Conservation (phyloP, 1,140 invertebrate species). For the Bombus waltoni region DNA sequence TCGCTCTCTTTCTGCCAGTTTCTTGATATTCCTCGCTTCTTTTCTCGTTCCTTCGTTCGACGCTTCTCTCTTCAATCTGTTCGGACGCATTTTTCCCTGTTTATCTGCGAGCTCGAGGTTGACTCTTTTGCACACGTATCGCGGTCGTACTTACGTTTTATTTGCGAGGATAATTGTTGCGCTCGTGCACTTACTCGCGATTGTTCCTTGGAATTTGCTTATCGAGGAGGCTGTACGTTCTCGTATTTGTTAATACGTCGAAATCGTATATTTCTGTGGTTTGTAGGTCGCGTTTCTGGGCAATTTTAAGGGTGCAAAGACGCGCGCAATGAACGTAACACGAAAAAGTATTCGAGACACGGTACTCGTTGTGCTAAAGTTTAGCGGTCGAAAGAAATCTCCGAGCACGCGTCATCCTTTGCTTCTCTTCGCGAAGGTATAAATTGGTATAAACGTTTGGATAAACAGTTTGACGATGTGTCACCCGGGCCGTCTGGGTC, state of each 20-base stretch:
- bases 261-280: background rate
- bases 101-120: constrained; percentile 17
- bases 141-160: background rate
- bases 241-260: background rate
- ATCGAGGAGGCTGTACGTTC: no score
- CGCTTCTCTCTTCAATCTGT: background rate
- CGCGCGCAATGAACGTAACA: no score
- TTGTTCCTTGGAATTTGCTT: background rate
- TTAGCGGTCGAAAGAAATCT: no score
- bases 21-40: background rate
- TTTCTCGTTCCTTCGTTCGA: background rate
- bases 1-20: background rate
- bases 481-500: no score
- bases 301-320: no score
- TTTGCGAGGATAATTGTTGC: constrained; percentile 1
- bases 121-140: background rate
- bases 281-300: no score
- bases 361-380: no score
- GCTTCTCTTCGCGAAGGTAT: no score
- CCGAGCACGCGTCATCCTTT: no score
- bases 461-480: no score
- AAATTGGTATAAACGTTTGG: no score
- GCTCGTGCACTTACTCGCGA: background rate
- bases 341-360: no score
- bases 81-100: constrained; percentile 32